Conservation (phyloP, 2,888 invertebrate species). For the Itoplectis maculator region DNA sequence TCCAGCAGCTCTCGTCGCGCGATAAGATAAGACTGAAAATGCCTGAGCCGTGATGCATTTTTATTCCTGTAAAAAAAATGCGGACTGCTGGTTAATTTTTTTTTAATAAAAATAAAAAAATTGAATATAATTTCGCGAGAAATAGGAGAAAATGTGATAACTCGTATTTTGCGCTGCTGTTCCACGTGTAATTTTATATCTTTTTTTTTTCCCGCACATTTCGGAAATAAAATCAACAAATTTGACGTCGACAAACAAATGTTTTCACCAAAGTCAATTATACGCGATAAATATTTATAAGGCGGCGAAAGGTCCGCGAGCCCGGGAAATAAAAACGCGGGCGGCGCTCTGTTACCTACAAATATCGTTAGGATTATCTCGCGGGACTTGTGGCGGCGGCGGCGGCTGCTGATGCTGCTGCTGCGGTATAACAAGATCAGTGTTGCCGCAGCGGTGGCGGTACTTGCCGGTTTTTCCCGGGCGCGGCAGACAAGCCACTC, state of each 20-base stretch:
- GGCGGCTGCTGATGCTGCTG: neutral
- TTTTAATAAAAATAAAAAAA: conserved; percentile 7
- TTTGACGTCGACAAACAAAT: too few relatives aligned
- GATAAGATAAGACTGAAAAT: conserved; percentile 48
- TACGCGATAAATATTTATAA: neutral
- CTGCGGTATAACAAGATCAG: conserved; percentile 37
- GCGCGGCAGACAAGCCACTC: conserved; percentile 32
- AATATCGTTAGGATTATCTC: conserved; percentile 41
- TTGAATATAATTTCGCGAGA: neutral
- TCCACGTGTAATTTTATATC: too few relatives aligned
- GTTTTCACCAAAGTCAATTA: too few relatives aligned
- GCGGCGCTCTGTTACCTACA: conserved; percentile 2
- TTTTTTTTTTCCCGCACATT: too few relatives aligned
- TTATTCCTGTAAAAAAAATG: too few relatives aligned
- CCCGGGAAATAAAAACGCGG: neutral
- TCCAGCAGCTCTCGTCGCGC: conserved; percentile 9
- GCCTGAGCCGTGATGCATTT: too few relatives aligned
- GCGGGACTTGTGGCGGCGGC: conserved; percentile 8
- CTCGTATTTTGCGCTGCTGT: too few relatives aligned
- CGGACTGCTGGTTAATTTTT: too few relatives aligned
- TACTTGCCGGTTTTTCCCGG: conserved; percentile 42
- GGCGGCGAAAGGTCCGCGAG: neutral
- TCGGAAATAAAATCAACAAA: too few relatives aligned
- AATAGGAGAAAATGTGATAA: too few relatives aligned
- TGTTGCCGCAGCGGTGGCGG: conserved; percentile 30